Evolutionary conservation across 2,113 vertebrate genomes (phyloP).

Genomic region (Pollimyrus isidori): DNA sequence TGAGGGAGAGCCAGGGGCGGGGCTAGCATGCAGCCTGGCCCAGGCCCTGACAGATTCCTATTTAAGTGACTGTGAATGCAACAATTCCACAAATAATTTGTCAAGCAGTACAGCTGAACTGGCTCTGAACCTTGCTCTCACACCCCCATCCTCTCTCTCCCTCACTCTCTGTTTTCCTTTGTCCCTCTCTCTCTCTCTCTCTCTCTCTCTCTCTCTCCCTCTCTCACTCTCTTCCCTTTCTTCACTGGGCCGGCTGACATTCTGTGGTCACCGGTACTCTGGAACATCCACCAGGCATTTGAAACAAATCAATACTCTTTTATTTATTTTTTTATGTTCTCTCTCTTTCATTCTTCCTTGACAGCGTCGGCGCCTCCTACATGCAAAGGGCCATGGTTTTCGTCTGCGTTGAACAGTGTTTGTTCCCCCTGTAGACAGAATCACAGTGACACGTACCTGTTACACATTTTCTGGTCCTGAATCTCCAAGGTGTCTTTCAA

Average conservation of each 20-base stretch:
- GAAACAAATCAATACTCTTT: conserved; percentile 52
- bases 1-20: conserved; percentile 50
- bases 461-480: background rate
- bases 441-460: background rate
- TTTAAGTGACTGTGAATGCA: conserved; percentile 99
- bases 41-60: conserved; percentile 85
- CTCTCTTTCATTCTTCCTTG: background rate
- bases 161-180: background rate
- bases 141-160: conserved; percentile 58
- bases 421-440: background rate
- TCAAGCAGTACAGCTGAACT: conserved; percentile 95
- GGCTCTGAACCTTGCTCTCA: conserved; percentile 84
- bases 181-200: conserved; percentile 21
- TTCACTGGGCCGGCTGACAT: conserved; percentile 20
- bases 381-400: background rate
- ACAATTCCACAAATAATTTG: conserved; percentile 99
- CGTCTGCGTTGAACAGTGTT: background rate
- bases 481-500: background rate
- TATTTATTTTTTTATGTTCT: background rate
- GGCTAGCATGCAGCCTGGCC: conserved; percentile 41
- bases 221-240: background rate
- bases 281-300: conserved; percentile 56
- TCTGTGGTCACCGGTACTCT: conserved; percentile 40
- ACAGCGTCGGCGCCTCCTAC: background rate
- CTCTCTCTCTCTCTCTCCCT: conserved; percentile 18